Base-by-base conservation (phyloP, 2,113 vertebrate genomes). In the Panthera tigris region DNA sequence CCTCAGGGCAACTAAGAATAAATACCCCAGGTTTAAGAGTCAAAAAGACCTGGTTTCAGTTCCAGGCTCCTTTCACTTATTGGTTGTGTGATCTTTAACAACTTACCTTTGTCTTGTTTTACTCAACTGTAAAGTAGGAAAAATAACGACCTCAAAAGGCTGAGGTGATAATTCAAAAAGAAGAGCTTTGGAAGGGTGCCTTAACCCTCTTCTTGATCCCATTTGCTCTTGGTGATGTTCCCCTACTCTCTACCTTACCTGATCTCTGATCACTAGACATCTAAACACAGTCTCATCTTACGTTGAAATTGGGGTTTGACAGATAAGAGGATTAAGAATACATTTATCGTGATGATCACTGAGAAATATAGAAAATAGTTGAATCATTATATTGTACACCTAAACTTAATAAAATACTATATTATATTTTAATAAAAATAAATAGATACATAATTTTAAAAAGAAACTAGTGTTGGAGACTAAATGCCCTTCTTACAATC, bases 391-490 rank as follows among this genome's bases (percentile, higher is more conserved):
- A 68, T 74, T 29, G 25, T 76, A 29, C 13, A 15, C 39, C 13
- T 76, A 25, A 45, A 76, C 9, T 21, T 27, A 76, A 29, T 76
- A 76, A 45, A 76, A 76, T 14, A 8, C 27, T 74, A 27, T 25
- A 74, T 74, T 74, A 74, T 27, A 29, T 25, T 45, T 76, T 29
- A 76, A 45, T 27, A 45, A 76, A 76, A 45, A 73, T 25, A 57
- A 57, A 57, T 61, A 61, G 21, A 61, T 61, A 61, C 6, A 61
- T 61, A 29, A 45, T 76, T 45, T 29, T 16, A 15, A 76, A 45
- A 45, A 76, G 76, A 91, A 86, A 92, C 27, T 78, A n/a, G 10
- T 36, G 5, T 82, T 97, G 96, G 7, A 94, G 57, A 94, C 9
- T 63, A 41, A 87, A 55, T 25, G 68, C 1, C 48, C 13, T 52